Evolutionary conservation across 2,113 vertebrate species (phyloP).

Genomic region (Cynocephalus volans): DNA sequence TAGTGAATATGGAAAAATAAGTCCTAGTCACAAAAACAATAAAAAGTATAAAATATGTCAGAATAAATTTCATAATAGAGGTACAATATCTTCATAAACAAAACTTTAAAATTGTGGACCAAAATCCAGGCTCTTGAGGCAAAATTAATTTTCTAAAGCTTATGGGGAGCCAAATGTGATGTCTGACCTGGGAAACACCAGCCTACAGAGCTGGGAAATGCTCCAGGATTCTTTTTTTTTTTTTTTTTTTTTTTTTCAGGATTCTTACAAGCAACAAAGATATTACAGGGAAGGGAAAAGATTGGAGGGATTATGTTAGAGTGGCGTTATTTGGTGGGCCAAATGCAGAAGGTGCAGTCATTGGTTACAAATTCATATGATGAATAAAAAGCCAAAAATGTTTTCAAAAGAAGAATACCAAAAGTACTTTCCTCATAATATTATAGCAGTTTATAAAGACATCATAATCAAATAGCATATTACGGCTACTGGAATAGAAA

Average conservation of each 20-base stretch:
- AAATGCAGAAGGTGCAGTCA: too few relatives aligned
- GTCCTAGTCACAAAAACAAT: neutral
- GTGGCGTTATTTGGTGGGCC: too few relatives aligned
- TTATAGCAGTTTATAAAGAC: neutral
- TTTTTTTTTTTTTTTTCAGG: too few relatives aligned
- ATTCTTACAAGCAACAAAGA: too few relatives aligned
- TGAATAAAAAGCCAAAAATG: neutral
- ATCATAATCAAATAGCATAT: neutral
- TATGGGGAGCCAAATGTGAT: too few relatives aligned
- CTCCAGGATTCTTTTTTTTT: too few relatives aligned
- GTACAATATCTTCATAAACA: neutral
- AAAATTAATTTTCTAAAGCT: too few relatives aligned
- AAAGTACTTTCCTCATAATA: neutral
- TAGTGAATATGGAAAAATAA: neutral
- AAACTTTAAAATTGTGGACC: neutral
- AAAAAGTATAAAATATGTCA: constrained; percentile 5
- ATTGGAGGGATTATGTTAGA: too few relatives aligned
- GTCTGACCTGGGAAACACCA: too few relatives aligned
- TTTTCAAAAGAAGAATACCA: neutral
- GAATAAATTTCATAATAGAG: constrained; percentile 39
- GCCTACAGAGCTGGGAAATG: too few relatives aligned
- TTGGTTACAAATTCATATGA: neutral
- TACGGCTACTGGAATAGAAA: neutral
- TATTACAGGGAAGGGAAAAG: too few relatives aligned
- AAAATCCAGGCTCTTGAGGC: too few relatives aligned